Evolutionary conservation across 2,113 vertebrate species (phyloP), one percentile per base, ranked within the genome.

Genomic region (Takifugu flavidus): DNA sequence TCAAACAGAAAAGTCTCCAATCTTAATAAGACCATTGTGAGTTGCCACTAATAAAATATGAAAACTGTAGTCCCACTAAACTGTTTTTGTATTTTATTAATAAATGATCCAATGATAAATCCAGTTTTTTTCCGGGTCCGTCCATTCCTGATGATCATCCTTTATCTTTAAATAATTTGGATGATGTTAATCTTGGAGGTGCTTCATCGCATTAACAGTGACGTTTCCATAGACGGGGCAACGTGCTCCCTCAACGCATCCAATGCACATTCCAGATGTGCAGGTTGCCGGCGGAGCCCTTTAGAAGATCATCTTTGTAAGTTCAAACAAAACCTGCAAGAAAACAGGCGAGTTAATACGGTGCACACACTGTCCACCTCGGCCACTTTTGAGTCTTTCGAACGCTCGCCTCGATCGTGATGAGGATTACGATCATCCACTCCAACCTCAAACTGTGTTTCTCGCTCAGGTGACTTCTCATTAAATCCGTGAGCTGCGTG

Each of bases 391-490:
- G 20, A 20, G 20, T 20, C 13, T 28, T 51, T 72, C 75, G 96
- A 94, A 92, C 97, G 92, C 69, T 80, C 77, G 98, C 97, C 93
- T 99, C 97, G 8, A 99, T 98, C 15, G 96, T 93, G 79, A 99
- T 99, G 20, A 99, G 93, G 65, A 99, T 92, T 11, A 99, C 94
- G 0, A 99, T 99, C 97, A 99, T 99, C 96, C 96, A 98, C 81
- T 99, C 97, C 3, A 99, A 82, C 44, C 96, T 93, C 8, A 99
- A 86, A 0, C 93, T 75, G 34, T 96, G 92, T 77, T 98, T 99
- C 74, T 99, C 95, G 0, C 89, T 93, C 79, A 99, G 85, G 82
- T 99, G 96, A 65, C 95, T 98, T 50, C 96, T 88, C 97, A 99
- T 99, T 12, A 99, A 85, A 73, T 98, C 96, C 1, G 96, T 96